These are phyloP conservation scores for Scatophagus argus DNA, from an alignment of 2,113 vertebrate genomes.

Conservation along the genomic window DNA sequence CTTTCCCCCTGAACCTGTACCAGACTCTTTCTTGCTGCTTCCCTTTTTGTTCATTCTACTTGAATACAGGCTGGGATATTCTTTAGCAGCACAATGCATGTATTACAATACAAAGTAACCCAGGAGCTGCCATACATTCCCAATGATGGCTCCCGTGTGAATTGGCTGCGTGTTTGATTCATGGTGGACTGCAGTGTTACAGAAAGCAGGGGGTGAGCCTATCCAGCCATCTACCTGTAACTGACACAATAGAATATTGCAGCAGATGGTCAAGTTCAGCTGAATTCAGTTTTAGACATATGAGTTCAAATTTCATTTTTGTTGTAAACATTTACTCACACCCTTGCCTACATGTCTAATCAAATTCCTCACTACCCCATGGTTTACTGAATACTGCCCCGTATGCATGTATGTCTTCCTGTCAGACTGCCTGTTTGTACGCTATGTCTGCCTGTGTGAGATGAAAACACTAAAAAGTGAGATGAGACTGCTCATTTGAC, in stretches of 20 bases:
- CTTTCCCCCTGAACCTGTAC: conserved; percentile 61
- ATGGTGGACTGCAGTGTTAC: conserved; percentile 64
- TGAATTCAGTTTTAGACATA: neutral
- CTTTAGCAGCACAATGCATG: conserved; percentile 79
- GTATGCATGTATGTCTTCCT: neutral
- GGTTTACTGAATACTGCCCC: neutral
- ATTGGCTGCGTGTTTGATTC: conserved; percentile 76
- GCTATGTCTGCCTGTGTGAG: neutral
- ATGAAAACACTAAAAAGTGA: neutral
- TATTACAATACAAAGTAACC: conserved; percentile 84
- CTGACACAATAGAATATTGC: conserved; percentile 53
- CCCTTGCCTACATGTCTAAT: neutral
- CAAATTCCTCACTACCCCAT: neutral
- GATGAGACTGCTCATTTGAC: neutral
- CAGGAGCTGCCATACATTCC: conserved; percentile 76
- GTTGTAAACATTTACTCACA: conserved; percentile 5
- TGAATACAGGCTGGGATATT: conserved; percentile 80
- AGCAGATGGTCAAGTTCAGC: conserved; percentile 11
- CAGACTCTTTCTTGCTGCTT: conserved; percentile 68
- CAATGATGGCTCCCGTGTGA: conserved; percentile 78
- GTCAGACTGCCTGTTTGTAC: neutral
- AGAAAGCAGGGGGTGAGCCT: conserved; percentile 53
- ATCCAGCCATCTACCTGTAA: conserved; percentile 45
- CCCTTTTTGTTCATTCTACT: conserved; percentile 79
- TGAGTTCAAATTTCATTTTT: neutral